phyloP scores from a whole-genome alignment of 2,888 invertebrate genomes.

The Microctonus hyperodae region DNA sequence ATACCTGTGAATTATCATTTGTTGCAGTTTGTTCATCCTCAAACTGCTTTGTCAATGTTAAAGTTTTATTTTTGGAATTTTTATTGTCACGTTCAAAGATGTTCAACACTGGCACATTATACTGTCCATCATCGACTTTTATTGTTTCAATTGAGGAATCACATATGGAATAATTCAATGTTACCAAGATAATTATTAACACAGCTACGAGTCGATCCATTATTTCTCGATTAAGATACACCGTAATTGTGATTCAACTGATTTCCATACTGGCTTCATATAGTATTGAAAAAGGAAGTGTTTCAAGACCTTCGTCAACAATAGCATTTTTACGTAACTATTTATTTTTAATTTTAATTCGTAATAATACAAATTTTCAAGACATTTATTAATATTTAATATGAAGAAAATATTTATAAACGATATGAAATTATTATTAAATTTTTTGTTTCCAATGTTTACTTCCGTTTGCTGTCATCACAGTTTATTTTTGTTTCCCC shows the following conservation, averaged over 20 bases:
- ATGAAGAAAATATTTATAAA: too few relatives aligned
- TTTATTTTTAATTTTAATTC: too few relatives aligned
- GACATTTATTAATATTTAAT: too few relatives aligned
- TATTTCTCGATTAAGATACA: background rate
- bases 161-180: background rate
- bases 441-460: too few relatives aligned
- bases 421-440: too few relatives aligned
- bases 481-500: too few relatives aligned
- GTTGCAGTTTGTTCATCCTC: background rate
- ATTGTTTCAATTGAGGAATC: background rate
- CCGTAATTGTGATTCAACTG: background rate
- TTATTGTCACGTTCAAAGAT: too few relatives aligned
- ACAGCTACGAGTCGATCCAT: background rate
- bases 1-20: background rate
- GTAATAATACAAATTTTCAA: too few relatives aligned
- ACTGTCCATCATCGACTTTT: background rate
- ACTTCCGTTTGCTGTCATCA: too few relatives aligned
- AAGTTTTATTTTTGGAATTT: background rate
- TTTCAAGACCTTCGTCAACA: too few relatives aligned
- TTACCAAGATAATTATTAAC: background rate
- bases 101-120: background rate
- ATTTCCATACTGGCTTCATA: background rate
- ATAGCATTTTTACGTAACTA: too few relatives aligned
- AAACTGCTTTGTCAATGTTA: background rate
- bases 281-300: background rate